These are phyloP conservation scores for Beaufortia kweichowensis DNA, from an alignment of 2,113 vertebrate genomes.

Conservation along the genomic window DNA sequence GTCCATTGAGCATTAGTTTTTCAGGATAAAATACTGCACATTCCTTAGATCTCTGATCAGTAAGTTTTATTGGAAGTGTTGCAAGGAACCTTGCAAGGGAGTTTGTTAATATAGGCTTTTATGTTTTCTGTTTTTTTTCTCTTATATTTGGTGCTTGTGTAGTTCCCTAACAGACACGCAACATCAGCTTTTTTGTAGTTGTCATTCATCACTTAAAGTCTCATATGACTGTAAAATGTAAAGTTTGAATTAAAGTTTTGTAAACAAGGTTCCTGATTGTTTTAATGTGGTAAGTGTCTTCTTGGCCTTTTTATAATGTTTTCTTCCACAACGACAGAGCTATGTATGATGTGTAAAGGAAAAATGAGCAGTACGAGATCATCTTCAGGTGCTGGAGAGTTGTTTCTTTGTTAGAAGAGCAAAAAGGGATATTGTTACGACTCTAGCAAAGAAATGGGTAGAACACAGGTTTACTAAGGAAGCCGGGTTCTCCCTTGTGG, in stretches of 20 bases:
- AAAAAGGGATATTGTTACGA: not conserved
- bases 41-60: not conserved
- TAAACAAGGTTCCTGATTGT: too few relatives aligned
- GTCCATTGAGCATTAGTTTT: not conserved
- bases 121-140: not conserved
- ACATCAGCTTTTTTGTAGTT: not conserved
- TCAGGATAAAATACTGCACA: not conserved
- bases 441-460: not conserved
- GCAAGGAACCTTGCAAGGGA: not conserved
- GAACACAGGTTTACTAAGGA: slow-evolving; percentile 26
- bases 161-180: not conserved
- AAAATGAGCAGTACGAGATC: not conserved
- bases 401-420: not conserved
- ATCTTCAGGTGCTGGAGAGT: not conserved
- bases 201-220: not conserved
- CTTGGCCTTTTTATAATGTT: not conserved
- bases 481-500: not conserved
- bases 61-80: not conserved
- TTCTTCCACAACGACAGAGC: not conserved
- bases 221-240: too few relatives aligned
- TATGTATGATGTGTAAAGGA: not conserved
- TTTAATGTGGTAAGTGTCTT: not conserved
- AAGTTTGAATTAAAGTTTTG: too few relatives aligned
- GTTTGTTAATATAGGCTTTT: not conserved
- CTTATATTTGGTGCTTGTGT: not conserved